Conservation (phyloP, 2,888 invertebrate species). For the Apomyelois bistriatella region DNA sequence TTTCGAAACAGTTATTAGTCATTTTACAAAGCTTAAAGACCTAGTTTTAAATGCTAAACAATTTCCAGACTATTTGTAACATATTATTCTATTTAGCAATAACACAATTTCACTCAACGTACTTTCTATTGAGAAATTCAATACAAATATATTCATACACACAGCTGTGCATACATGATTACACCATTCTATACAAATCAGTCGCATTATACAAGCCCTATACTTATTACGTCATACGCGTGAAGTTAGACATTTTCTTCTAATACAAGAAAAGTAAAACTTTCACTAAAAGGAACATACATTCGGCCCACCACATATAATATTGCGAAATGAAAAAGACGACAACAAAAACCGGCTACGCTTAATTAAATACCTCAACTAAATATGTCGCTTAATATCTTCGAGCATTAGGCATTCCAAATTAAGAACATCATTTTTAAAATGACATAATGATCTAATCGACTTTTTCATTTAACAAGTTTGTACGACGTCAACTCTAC, state of each 20-base stretch:
- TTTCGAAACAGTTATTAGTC: background rate
- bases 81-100: background rate
- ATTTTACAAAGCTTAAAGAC: background rate
- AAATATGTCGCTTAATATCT: constrained; percentile 1
- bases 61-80: background rate
- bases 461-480: background rate
- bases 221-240: constrained; percentile 15
- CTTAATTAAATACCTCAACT: background rate
- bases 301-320: background rate
- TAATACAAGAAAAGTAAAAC: constrained; percentile 24
- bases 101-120: background rate
- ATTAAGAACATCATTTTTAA: constrained; percentile 2
- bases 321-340: constrained; percentile 6
- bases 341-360: constrained; percentile 4
- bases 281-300: constrained; percentile 11
- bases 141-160: background rate
- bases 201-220: constrained; percentile 14
- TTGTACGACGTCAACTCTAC: background rate
- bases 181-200: constrained; percentile 19
- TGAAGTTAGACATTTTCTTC: constrained; percentile 25
- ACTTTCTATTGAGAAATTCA: background rate
- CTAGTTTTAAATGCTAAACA: constrained; percentile 5
- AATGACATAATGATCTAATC: constrained; percentile 7
- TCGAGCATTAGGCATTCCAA: background rate
- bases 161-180: constrained; percentile 4